Base-by-base conservation (phyloP, 1,140 invertebrate species). In the Tetraneura akinire region DNA sequence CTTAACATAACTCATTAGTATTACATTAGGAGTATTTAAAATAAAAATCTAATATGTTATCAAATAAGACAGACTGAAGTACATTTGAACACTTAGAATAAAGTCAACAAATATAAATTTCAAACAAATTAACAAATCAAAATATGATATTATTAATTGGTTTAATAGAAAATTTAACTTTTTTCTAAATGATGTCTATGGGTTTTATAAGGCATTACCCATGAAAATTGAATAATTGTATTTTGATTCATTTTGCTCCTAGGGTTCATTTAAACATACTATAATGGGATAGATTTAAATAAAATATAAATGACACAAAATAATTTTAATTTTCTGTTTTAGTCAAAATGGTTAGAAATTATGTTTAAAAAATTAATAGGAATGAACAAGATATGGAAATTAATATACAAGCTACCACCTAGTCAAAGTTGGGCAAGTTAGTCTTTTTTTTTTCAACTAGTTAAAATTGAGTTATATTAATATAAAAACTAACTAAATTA, bases 281-380 rank as follows among this genome's bases (percentile, higher is more conserved):
- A 53, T 53, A 53, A 8, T 53, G 51, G 51, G 51, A 6, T 53
- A 53, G 1, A 6, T 53, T 53, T 53, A 6, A 53, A 53, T 18
- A 53, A 6, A 3, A 53, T 53, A 53, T n/a, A n/a, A n/a, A n/a
- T n/a, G n/a, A n/a, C n/a, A n/a, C n/a, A n/a, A 53, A 18, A 8
- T 53, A 53, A 3, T 0, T 53, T 53, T 21, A n/a, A n/a, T 53
- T 53, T 21, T 18, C 0, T 53, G 5, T 53, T 53, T 18, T 53
- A 21, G 51, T 53, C 51, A 8, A 53, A 53, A 53, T 53, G 51
- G 51, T 53, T 53, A 53, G 51, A 53, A 53, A 53, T n/a, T 53
- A 53, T 21, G 18, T 21, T 21, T 0, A 6, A 21, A 53, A 53
- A 53, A n/a, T n/a, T n/a, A 53, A 53, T 8, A 53, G 51, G 9